Conservation (phyloP, 2,113 vertebrate genomes). For the Urocynchramus pylzowi region DNA sequence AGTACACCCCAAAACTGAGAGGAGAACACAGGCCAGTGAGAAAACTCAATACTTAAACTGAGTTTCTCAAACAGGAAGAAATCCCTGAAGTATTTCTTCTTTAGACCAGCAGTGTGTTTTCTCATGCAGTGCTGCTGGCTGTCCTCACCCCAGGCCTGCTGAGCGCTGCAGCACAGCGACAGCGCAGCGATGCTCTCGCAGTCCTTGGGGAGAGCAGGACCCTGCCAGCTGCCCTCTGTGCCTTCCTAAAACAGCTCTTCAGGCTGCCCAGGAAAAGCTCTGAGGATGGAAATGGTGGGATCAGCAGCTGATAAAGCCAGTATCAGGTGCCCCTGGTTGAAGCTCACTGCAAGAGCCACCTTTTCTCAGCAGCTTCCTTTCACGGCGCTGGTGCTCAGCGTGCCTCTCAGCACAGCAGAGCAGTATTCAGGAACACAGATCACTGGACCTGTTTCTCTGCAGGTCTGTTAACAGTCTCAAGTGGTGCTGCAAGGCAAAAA, state of each 20-base stretch:
- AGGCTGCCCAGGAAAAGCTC: neutral
- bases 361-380: neutral
- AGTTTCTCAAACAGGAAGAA: neutral
- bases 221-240: neutral
- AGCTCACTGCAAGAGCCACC: neutral
- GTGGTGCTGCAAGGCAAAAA: neutral
- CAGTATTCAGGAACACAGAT: neutral
- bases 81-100: neutral
- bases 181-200: rapidly evolving
- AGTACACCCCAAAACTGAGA: neutral
- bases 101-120: neutral
- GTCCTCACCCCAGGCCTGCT: neutral
- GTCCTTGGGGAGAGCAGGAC: neutral
- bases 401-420: neutral
- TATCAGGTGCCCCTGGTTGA: neutral
- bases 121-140: neutral
- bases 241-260: neutral
- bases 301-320: neutral
- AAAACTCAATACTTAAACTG: neutral
- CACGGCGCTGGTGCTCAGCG: rapidly evolving
- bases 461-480: neutral
- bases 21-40: neutral
- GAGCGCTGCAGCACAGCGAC: rapidly evolving
- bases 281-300: neutral
- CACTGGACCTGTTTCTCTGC: neutral